Evolutionary conservation across 2,113 vertebrate genomes (phyloP).

Genomic region (Catharus bicknelli): DNA sequence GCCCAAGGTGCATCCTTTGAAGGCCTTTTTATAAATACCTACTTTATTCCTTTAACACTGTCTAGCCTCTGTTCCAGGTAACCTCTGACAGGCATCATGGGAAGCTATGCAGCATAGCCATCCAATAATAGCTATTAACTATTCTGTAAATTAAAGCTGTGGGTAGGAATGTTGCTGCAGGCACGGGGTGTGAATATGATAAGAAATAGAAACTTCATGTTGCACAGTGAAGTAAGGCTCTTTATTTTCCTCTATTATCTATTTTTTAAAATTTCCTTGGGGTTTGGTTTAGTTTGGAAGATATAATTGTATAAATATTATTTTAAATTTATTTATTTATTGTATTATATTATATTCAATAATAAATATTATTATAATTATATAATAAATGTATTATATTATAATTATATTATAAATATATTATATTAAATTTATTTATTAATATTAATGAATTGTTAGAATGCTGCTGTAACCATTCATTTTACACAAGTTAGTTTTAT

Average conservation of each 20-base stretch:
- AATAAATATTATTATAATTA: no score
- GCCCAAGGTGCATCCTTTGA: no score
- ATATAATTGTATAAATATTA: background rate
- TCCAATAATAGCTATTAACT: constrained; percentile 2
- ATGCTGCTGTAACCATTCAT: background rate
- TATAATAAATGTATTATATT: background rate
- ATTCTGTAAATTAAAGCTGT: background rate
- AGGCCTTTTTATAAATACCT: no score
- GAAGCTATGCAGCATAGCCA: background rate
- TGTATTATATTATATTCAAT: no score
- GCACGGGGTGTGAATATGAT: background rate
- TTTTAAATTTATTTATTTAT: background rate
- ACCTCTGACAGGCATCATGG: no score
- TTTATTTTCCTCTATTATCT: no score
- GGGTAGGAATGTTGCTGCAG: background rate
- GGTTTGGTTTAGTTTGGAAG: background rate
- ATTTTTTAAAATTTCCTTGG: fast-evolving
- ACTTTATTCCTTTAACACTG: no score
- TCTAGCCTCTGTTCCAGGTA: no score
- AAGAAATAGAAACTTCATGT: background rate
- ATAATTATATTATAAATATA: background rate
- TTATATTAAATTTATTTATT: background rate
- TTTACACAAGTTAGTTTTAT: constrained; percentile 29
- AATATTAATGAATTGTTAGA: background rate
- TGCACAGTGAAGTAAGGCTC: background rate